Conservation (phyloP, 1,140 invertebrate genomes). For the Ganaspis sp. region DNA sequence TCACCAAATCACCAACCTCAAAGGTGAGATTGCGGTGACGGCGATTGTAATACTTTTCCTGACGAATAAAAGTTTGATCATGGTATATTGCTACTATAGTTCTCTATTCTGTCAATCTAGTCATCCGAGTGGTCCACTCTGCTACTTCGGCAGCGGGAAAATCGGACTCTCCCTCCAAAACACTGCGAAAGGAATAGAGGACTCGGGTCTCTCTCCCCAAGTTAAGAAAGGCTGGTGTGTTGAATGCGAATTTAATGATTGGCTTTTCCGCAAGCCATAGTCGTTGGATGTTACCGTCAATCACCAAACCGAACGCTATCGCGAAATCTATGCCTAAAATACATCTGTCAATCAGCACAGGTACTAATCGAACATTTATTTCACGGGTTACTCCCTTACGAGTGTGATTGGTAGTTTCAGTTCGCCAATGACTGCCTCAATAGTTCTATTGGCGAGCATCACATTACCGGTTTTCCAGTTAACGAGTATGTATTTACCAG, state of each 20-base stretch:
- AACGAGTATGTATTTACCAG: neutral
- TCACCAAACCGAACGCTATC: neutral
- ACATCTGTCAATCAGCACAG: neutral
- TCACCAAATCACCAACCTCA: too few relatives aligned
- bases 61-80: too few relatives aligned
- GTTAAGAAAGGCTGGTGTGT: neutral
- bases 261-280: neutral
- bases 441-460: neutral
- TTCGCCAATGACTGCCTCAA: neutral
- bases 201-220: too few relatives aligned
- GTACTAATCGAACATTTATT: neutral
- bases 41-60: too few relatives aligned
- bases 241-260: neutral
- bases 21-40: too few relatives aligned
- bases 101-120: too few relatives aligned
- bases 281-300: neutral
- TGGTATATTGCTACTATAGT: too few relatives aligned
- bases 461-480: neutral
- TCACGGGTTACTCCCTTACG: neutral
- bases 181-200: too few relatives aligned
- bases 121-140: too few relatives aligned
- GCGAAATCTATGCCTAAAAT: neutral
- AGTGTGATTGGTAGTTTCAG: neutral
- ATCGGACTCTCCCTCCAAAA: neutral
- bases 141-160: slow-evolving; percentile 66